Conservation (phyloP, 2,113 vertebrate species). For the Steatornis caripensis region DNA sequence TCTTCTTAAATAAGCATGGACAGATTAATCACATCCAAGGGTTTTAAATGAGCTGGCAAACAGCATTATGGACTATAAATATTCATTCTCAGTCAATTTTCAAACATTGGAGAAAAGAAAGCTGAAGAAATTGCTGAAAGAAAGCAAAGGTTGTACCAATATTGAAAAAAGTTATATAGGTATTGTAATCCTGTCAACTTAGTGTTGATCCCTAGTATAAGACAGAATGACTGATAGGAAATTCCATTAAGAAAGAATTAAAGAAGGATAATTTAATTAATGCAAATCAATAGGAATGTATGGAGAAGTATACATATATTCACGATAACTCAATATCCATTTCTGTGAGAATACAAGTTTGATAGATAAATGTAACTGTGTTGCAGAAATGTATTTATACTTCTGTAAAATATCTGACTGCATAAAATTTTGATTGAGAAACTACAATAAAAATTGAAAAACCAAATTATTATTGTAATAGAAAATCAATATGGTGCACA, state of each 20-base stretch:
- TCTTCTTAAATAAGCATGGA: slow-evolving; percentile 3
- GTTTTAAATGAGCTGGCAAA: background rate
- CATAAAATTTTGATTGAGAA: background rate
- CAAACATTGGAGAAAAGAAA: background rate
- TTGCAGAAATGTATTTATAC: background rate
- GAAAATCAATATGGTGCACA: background rate
- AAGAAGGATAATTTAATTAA: background rate
- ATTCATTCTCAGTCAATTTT: slow-evolving; percentile 6
- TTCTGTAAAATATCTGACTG: background rate
- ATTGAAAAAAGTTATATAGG: background rate
- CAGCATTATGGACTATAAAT: background rate
- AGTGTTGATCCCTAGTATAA: background rate
- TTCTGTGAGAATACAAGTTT: background rate
- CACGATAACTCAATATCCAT: background rate
- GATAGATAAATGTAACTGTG: background rate
- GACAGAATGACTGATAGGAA: background rate
- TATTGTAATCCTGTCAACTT: background rate
- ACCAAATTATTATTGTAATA: background rate
- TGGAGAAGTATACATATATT: background rate
- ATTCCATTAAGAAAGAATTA: background rate
- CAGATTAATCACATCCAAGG: slow-evolving; percentile 1
- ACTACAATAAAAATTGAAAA: background rate
- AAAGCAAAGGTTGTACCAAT: background rate
- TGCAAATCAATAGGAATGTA: background rate
- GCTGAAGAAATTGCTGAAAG: too few species aligned